A percentile compares a stretch with the other conserved stretches of the same genome.
phyloP scores from a whole-genome alignment of 2,888 invertebrate species.

The Diplazon laetatorius region DNA sequence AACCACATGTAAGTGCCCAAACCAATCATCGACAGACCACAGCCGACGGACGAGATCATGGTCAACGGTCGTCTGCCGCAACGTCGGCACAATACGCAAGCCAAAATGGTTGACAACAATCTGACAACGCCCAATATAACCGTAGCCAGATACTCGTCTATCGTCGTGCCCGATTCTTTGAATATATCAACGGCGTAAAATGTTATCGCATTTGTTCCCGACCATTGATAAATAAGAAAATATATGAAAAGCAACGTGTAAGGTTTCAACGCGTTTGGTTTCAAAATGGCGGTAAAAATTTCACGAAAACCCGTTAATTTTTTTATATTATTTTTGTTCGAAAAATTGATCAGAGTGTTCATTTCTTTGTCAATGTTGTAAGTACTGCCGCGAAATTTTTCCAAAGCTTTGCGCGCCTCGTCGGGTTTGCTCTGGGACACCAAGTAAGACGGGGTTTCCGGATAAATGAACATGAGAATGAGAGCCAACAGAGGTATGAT shows the following conservation, averaged over 20 bases:
- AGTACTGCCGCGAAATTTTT: constrained; percentile 85
- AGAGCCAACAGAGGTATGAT: constrained; percentile 86
- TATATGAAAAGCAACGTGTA: constrained; percentile 86
- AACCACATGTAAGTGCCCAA: constrained; percentile 86
- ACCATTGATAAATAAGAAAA: constrained; percentile 89
- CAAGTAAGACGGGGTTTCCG: constrained; percentile 90
- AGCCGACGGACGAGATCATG: constrained; percentile 86
- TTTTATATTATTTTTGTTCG: constrained; percentile 86
- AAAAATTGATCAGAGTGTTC: constrained; percentile 85
- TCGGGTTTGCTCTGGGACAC: constrained; percentile 85
- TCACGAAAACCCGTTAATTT: constrained; percentile 84
- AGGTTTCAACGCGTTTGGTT: constrained; percentile 87
- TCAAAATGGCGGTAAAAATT: constrained; percentile 84
- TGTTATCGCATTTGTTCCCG: constrained; percentile 88
- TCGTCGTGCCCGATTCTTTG: constrained; percentile 84
- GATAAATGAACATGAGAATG: constrained; percentile 86
- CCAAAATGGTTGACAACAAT: constrained; percentile 86
- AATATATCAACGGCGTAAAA: constrained; percentile 88
- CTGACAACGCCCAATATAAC: constrained; percentile 86
- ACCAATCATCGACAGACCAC: constrained; percentile 86
- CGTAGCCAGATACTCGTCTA: constrained; percentile 85
- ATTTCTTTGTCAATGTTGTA: constrained; percentile 87
- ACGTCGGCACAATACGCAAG: constrained; percentile 85
- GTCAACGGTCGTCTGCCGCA: constrained; percentile 87
- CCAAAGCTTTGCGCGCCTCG: constrained; percentile 85